A percentile compares a stretch with the other conserved stretches of the same genome.
These are phyloP conservation scores for Apocrypta bakeri DNA, from an alignment of 1,140 invertebrate genomes.

Conservation along the genomic window DNA sequence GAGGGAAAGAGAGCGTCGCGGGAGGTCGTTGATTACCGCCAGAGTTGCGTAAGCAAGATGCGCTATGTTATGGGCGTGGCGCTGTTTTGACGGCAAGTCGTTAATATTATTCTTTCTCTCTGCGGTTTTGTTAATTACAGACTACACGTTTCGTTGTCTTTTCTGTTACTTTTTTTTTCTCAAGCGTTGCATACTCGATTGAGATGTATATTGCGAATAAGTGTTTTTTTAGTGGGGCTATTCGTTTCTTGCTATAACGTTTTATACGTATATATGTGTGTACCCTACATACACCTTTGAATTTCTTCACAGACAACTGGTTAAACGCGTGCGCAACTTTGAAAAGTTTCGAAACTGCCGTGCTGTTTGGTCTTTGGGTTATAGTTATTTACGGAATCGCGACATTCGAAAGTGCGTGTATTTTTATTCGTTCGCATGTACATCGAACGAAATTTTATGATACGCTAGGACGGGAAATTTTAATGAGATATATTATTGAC, in stretches of 20 bases:
- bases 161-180: not conserved
- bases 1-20: not conserved
- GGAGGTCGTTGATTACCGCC: not conserved
- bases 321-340: no score
- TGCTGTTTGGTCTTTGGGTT: no score
- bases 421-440: no score
- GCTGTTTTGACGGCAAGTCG: not conserved
- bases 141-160: not conserved
- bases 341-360: no score
- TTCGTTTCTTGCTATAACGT: no score
- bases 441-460: no score
- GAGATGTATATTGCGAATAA: not conserved
- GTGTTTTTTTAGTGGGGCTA: no score
- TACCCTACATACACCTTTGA: no score
- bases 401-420: not conserved
- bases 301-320: no score
- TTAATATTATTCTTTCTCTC: slow-evolving; percentile 3
- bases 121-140: not conserved
- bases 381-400: not conserved
- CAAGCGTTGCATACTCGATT: not conserved
- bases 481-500: not conserved
- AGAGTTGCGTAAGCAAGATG: not conserved
- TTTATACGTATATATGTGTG: no score
- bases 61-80: not conserved
- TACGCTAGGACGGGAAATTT: no score